Evolutionary conservation across 2,888 invertebrate genomes (phyloP), one percentile per base, ranked within the genome.

Genomic region (Tiliacea citrago): DNA sequence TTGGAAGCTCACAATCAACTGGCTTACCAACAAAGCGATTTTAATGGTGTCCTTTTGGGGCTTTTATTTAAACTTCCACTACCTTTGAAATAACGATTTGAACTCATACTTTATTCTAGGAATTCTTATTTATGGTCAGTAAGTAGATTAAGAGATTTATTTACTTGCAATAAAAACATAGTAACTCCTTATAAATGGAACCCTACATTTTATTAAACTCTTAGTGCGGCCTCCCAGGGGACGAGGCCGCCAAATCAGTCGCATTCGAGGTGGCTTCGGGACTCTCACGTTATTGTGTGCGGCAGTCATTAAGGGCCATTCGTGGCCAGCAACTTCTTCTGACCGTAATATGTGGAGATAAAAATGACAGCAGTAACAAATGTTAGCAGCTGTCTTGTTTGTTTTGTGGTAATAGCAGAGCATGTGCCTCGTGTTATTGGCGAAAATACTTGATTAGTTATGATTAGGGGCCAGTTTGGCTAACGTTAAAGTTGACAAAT

Each of bases 291-390:
- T 92, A 92, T 92, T 92, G 93, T 92, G 90, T 88, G 91, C 91
- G 89, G 88, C 86, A 88, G 86, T 95, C 95, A 95, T 95, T 96
- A 95, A 88, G 92, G 91, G 82, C 92, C 92, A 95, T 95, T 95
- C 92, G 93, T 86, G 91, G 91, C 81, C 74, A 80, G 84, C 88
- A 92, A 93, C 92, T 93, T 92, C 91, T 92, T 90, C 88, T 89
- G 89, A 84, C 87, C 86, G 81, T 90, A 91, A 91, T 91, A 90
- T 86, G 85, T 81, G 51, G 79, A 79, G 81, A 84, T 86, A 88
- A 83, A 86, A 86, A 81, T 69, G 75, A 81, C 78, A 24, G 75
- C 42, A 73, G 77, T 83, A 81, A 82, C 77, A 84, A 82, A 81
- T 76, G 76, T 73, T 65, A 82, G 68, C 83, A 86, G 80, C 83